Evolutionary conservation across 2,888 invertebrate genomes (phyloP).

Genomic region (Nebria salina): DNA sequence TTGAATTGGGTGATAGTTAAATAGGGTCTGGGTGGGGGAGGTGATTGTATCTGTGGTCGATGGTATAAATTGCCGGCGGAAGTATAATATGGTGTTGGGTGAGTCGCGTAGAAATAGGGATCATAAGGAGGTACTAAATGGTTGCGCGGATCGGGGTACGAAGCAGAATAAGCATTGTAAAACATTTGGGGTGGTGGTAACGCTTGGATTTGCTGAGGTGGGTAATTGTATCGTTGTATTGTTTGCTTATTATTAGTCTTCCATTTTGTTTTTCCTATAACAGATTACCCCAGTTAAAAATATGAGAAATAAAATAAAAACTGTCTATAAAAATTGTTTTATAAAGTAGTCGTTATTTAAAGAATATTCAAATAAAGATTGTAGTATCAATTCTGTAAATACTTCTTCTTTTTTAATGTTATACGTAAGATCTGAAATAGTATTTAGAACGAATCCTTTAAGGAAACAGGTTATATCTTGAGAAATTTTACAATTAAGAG

Average conservation of each 20-base stretch:
- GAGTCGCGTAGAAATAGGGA: conserved; percentile 18
- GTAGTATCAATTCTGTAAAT: too few species aligned
- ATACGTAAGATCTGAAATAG: too few species aligned
- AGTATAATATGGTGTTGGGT: conserved; percentile 20
- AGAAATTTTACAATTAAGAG: too few species aligned
- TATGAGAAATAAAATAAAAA: too few species aligned
- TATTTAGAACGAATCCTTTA: too few species aligned
- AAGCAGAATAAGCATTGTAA: conserved; percentile 14
- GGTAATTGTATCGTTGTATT: conserved; percentile 17
- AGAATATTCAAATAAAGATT: too few species aligned
- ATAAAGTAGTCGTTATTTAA: too few species aligned
- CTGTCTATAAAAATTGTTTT: too few species aligned
- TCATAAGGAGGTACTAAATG: conserved; percentile 8
- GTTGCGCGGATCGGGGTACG: not conserved
- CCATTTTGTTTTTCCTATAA: conserved; percentile 26
- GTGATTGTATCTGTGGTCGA: conserved; percentile 24
- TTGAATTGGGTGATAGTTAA: conserved; percentile 35
- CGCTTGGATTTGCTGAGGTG: conserved; percentile 26
- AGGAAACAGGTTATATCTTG: too few species aligned
- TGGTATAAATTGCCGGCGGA: conserved; percentile 11
- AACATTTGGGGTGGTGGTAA: conserved; percentile 25
- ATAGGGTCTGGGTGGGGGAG: conserved; percentile 31
- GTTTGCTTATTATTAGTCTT: conserved; percentile 29
- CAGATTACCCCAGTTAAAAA: not conserved
- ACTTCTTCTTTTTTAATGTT: too few species aligned